phyloP scores from a whole-genome alignment of 2,797 vertebrate genomes.

The Sternarchorhynchus goeldii region DNA sequence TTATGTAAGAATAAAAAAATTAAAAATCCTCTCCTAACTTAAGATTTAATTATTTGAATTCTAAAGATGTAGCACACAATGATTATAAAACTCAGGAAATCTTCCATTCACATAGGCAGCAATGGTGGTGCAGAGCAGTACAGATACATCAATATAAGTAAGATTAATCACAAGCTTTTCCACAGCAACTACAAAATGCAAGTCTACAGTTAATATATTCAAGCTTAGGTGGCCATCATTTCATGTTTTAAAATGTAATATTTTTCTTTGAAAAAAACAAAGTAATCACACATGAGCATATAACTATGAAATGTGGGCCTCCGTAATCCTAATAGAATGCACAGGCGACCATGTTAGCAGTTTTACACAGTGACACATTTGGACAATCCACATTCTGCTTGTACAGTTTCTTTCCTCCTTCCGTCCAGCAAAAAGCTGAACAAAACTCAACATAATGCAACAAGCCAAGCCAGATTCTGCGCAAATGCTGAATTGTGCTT shows the following conservation, averaged over 20 bases:
- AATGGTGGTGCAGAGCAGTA: constrained; percentile 72
- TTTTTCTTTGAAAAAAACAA: constrained; percentile 54
- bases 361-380: constrained; percentile 74
- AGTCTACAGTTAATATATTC: constrained; percentile 52
- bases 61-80: constrained; percentile 55
- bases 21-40: not conserved
- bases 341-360: constrained; percentile 63
- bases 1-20: constrained; percentile 8
- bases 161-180: constrained; percentile 66
- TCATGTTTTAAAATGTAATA: constrained; percentile 60
- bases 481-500: constrained; percentile 79
- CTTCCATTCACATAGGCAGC: constrained; percentile 70
- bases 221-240: constrained; percentile 57
- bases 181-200: constrained; percentile 63
- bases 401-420: constrained; percentile 63
- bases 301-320: constrained; percentile 57
- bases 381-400: constrained; percentile 61
- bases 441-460: constrained; percentile 61
- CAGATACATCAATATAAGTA: constrained; percentile 66
- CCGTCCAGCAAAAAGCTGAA: constrained; percentile 57
- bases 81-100: constrained; percentile 63
- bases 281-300: constrained; percentile 53
- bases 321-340: constrained; percentile 63
- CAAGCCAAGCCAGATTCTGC: constrained; percentile 63
- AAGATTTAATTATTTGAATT: constrained; percentile 12